Evolutionary conservation across 2,888 invertebrate species (phyloP), one percentile per base, ranked within the genome.

Genomic region (Molorchus minor): DNA sequence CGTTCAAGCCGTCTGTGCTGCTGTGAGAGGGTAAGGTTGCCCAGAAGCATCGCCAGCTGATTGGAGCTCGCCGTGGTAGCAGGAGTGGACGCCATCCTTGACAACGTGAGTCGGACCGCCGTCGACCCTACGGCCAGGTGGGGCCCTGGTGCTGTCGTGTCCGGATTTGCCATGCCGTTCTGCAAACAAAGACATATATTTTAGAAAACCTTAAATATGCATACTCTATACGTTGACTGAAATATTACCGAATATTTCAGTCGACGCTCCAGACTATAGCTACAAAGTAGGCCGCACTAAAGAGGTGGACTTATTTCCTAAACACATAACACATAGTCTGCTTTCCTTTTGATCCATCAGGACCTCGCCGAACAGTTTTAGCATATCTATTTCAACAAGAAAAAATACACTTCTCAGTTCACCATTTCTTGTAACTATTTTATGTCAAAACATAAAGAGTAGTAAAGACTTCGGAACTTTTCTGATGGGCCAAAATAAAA

Each of bases 1-100:
- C 77, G 79, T 73, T 81, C 77, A 71, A 81, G 75, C 30, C 83
- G 81, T 20, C 84, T 81, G 71, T 84, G 83, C 58, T 84, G 84
- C 77, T 63, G 89, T 87, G 79, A n/a, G n/a, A n/a, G n/a, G n/a
- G n/a, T 90, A 44, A 80, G 68, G 65, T 79, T 80, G 52, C 79
- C 79, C 43, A 81, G 68, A 13, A 80, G 68, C 63, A 77, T 71
- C 15, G 78, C 73, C 46, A 77, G 65, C 55, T 72, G 68, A 53
- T 66, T 70, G 25, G 70, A 67, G 36, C 67, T 67, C n/a, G 70
- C 70, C 52, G 71, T 71, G 46, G 70, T 66, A 3, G 74, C 75
- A 16, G 81, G 81, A 33, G 77, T 79, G 20, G 81, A 81, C 54
- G 80, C 79, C 80, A 81, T 81, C 58, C 81, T 74, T 52, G 79